These are phyloP conservation scores for Hydrozoanthus gracilis DNA, from an alignment of 92 coral and sea anemone species.

Conservation along the genomic window DNA sequence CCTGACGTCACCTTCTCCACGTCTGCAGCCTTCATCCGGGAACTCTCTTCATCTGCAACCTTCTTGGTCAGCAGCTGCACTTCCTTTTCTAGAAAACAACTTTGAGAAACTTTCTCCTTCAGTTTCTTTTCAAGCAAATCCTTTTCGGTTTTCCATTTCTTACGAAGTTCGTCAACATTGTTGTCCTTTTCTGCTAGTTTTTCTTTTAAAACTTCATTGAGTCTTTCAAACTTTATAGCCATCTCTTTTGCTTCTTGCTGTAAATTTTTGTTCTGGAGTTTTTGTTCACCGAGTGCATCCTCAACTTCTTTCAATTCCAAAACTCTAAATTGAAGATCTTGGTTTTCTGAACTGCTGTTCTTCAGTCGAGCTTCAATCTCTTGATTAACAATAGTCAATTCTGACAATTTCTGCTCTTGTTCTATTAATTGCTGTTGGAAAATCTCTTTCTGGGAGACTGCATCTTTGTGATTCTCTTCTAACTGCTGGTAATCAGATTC, in stretches of 20 bases:
- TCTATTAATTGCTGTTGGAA: constrained; percentile 56
- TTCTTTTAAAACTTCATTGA: constrained; percentile 46
- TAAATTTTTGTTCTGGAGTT: constrained; percentile 30
- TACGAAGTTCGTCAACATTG: constrained; percentile 58
- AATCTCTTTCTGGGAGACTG: constrained; percentile 56
- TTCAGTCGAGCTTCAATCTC: constrained; percentile 64
- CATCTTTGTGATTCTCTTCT: constrained; percentile 66
- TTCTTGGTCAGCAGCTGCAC: constrained; percentile 85
- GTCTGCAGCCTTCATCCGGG: constrained; percentile 73
- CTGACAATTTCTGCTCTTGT: constrained; percentile 61
- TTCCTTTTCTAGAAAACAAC: constrained; percentile 72
- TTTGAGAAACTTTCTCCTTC: constrained; percentile 57
- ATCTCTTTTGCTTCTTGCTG: constrained; percentile 38
- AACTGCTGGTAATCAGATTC: constrained; percentile 73
- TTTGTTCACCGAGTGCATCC: constrained; percentile 52
- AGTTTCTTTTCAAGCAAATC: constrained; percentile 60
- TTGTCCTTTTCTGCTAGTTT: constrained; percentile 56
- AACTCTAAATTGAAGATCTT: constrained; percentile 52
- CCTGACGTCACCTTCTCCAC: constrained; percentile 78
- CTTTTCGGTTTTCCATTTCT: constrained; percentile 46
- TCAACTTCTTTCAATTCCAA: constrained; percentile 53
- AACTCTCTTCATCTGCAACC: constrained; percentile 80
- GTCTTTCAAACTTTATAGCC: constrained; percentile 21
- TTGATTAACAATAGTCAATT: constrained; percentile 43
- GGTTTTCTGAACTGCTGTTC: constrained; percentile 62